A percentile compares a stretch with the other conserved stretches of the same genome.
Evolutionary conservation across 2,888 invertebrate species (phyloP).

Genomic region (Lottia scabra): DNA sequence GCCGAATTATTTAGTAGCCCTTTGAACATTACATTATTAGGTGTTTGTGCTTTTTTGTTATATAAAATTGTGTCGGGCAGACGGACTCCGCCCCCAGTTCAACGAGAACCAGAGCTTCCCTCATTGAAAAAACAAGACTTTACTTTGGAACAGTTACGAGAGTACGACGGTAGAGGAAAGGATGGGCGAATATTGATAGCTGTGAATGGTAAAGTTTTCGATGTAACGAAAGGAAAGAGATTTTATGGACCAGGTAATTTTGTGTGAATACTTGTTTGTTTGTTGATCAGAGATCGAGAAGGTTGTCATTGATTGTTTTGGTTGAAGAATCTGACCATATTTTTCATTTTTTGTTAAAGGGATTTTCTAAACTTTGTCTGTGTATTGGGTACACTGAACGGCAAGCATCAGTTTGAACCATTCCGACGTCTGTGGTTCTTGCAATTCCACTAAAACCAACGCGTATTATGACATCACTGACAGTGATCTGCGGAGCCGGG

Average conservation of each 20-base stretch:
- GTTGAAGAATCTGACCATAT: too few species aligned
- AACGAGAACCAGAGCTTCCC: conserved; percentile 77
- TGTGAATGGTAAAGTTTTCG: conserved; percentile 94
- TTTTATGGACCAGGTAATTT: conserved; percentile 93
- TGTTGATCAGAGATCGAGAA: too few species aligned
- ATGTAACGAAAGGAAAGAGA: conserved; percentile 86
- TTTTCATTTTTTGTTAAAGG: too few species aligned
- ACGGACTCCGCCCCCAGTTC: conserved; percentile 44
- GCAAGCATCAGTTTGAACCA: too few species aligned
- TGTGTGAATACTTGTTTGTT: neutral
- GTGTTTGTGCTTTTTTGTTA: conserved; percentile 78
- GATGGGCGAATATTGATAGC: conserved; percentile 92
- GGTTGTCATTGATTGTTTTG: too few species aligned
- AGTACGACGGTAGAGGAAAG: conserved; percentile 83
- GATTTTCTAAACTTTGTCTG: too few species aligned
- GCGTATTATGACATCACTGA: too few species aligned
- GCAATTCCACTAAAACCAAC: too few species aligned
- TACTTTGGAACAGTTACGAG: conserved; percentile 85
- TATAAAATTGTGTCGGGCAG: conserved; percentile 78
- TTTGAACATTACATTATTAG: conserved; percentile 78
- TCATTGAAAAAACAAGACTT: conserved; percentile 88
- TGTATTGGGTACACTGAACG: too few species aligned
- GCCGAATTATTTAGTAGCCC: conserved; percentile 79
- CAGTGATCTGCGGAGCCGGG: too few species aligned
- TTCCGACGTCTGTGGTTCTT: too few species aligned